Base-by-base conservation (phyloP, 2,797 vertebrate genomes). In the Propithecus deckenii region DNA sequence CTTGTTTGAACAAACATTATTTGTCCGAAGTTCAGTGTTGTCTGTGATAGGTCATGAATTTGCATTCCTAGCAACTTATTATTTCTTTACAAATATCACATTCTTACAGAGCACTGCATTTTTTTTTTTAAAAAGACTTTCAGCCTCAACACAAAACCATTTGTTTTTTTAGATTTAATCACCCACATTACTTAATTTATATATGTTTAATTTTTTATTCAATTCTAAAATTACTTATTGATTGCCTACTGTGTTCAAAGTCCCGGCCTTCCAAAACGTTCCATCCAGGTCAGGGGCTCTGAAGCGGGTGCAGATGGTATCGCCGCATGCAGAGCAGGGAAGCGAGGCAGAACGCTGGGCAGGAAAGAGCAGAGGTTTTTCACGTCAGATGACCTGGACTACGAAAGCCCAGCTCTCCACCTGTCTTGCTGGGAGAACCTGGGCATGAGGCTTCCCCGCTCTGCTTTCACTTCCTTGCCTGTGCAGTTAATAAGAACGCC, bases 1-100 rank as follows among this genome's bases (percentile, higher is more conserved):
- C 35, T 8, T 95, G 98, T 97, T 76, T 65, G 91, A 97, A 76
- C 78, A 98, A 98, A 96, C 23, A 38, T 32, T 0, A 23, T 95
- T 96, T 96, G n/a, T 96, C 17, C 22, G 57, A 89, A 96, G 55
- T 59, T 48, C 69, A 79, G 83, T 46, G 67, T 30, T 87, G n/a
- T 94, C 89, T 69, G 91, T 41, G 30, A 11, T 43, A 85, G 13
- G 30, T 81, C 97, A 86, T 55, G 46, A 85, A 92, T 95, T 95
- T 97, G 88, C 79, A 95, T 79, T 76, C 61, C 67, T 50, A 61
- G 91, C 89, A 86, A n/a, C 10, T 79, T 97, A 91, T 91, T 96
- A 94, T 48, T 88, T 86, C 63, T 52, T 79, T 35, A 86, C 5
- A 52, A 3, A 0, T 76, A 92, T 78, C 83, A 87, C 89, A 38